These are phyloP conservation scores for Toxotes chatareus DNA, from an alignment of 2,113 vertebrate genomes.

Conservation along the genomic window DNA sequence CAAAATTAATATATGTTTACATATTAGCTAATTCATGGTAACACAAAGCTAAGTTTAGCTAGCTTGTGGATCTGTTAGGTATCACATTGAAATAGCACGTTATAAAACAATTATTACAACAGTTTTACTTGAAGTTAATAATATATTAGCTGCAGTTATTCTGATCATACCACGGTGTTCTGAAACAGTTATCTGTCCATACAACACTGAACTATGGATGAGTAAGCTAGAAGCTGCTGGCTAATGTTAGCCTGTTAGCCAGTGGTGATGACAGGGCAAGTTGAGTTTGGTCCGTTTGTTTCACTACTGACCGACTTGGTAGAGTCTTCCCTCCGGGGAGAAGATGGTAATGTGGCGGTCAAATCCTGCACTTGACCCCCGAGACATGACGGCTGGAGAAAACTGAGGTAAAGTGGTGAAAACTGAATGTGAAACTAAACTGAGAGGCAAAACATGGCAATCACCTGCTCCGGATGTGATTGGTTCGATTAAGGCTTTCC, in stretches of 20 bases:
- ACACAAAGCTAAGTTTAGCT: neutral
- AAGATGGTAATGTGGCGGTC: slow-evolving; percentile 97
- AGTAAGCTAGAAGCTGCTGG: neutral
- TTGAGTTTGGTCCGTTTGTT: slow-evolving; percentile 18
- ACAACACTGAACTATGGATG: slow-evolving; percentile 4
- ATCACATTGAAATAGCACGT: neutral
- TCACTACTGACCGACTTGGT: slow-evolving; percentile 93
- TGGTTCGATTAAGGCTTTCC: neutral
- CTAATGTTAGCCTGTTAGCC: slow-evolving; percentile 58
- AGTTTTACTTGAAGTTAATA: neutral
- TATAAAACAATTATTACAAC: neutral
- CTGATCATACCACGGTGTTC: accelerated
- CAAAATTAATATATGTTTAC: neutral
- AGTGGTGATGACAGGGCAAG: slow-evolving; percentile 67
- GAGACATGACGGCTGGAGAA: slow-evolving; percentile 85
- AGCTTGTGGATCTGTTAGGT: neutral
- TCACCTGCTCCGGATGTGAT: slow-evolving; percentile 38
- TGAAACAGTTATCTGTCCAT: neutral
- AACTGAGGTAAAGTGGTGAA: neutral
- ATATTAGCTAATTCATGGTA: neutral
- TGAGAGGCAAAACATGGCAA: slow-evolving; percentile 35
- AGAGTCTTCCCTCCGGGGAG: slow-evolving; percentile 93
- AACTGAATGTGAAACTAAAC: slow-evolving; percentile 40
- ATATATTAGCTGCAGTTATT: neutral
- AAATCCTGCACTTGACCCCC: slow-evolving; percentile 93